Evolutionary conservation across 2,113 vertebrate genomes (phyloP).

Genomic region (Aythya baeri): DNA sequence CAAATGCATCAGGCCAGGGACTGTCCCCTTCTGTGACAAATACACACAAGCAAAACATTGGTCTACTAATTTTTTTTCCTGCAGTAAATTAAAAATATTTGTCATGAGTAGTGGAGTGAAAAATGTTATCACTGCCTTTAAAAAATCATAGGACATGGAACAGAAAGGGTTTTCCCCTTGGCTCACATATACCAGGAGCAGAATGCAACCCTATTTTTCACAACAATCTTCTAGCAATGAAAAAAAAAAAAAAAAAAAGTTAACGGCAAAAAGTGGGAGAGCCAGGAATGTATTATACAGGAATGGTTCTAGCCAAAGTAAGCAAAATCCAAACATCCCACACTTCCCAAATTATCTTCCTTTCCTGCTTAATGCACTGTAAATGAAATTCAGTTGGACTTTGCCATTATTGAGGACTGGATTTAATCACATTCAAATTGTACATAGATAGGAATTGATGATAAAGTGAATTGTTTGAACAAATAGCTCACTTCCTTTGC

Average conservation of each 20-base stretch:
- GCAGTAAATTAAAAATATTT: neutral
- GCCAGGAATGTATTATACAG: neutral
- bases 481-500: slow-evolving; percentile 56
- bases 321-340: slow-evolving; percentile 35
- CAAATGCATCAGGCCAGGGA: neutral
- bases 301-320: slow-evolving; percentile 28
- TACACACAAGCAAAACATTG: neutral
- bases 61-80: neutral
- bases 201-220: neutral
- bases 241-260: neutral
- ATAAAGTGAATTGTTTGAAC: slow-evolving; percentile 36
- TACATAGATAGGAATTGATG: slow-evolving; percentile 25
- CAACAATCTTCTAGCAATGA: neutral
- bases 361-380: slow-evolving; percentile 60
- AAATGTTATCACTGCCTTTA: neutral
- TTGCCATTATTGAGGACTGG: neutral
- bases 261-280: slow-evolving; percentile 4
- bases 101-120: neutral
- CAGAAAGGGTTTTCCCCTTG: neutral
- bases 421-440: slow-evolving; percentile 36
- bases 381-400: slow-evolving; percentile 56
- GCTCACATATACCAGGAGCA: neutral
- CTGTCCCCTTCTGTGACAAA: neutral
- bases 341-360: slow-evolving; percentile 55
- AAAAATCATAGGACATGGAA: neutral